Evolutionary conservation across 1,140 invertebrate genomes (phyloP), one percentile per base, ranked within the genome.

Genomic region (Panulirus ornatus): DNA sequence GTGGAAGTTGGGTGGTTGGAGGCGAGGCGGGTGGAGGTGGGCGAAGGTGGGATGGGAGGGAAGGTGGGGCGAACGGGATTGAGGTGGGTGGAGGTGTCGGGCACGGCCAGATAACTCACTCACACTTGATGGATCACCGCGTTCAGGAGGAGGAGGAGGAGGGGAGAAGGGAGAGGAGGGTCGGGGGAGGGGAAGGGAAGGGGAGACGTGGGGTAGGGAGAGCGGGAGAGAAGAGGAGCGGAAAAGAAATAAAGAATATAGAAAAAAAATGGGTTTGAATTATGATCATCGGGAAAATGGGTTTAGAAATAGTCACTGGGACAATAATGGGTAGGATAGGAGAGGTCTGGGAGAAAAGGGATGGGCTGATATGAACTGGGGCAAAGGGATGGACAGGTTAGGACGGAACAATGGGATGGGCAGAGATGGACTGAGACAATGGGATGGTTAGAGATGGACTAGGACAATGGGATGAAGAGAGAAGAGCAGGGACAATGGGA

Each of bases 91-190:
- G 38, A 42, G 3, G 51, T 36, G 51, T 38, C 30, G n/a, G 51
- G 16, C 27, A 54, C 47, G 30, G 27, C 44, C 78, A 54, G 44
- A 54, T 81, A 81, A 81, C 44, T 54, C 78, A 81, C 30, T 63
- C 44, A 81, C 27, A 51, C 30, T 44, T 51, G 78, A 51, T 51
- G 78, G 51, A 81, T 81, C 78, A 81, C 73, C 38, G 70, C n/a
- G n/a, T n/a, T n/a, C n/a, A n/a, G n/a, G 36, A 76, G 79, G 22
- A 36, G 38, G 79, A 66, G 51, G 0, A 36, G 22, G 79, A 63
- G 79, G 79, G 63, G 51, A 5, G 40, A 40, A 58, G 42, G 58
- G 40, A 44, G 40, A 36, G 70, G 58, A 34, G 51, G 54, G 38
- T 42, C 36, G 42, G 51, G 42, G 58, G 42, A 38, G 30, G 54